Evolutionary conservation across 2,113 vertebrate genomes (phyloP), one percentile per base, ranked within the genome.

Genomic region (Hippocampus comes): DNA sequence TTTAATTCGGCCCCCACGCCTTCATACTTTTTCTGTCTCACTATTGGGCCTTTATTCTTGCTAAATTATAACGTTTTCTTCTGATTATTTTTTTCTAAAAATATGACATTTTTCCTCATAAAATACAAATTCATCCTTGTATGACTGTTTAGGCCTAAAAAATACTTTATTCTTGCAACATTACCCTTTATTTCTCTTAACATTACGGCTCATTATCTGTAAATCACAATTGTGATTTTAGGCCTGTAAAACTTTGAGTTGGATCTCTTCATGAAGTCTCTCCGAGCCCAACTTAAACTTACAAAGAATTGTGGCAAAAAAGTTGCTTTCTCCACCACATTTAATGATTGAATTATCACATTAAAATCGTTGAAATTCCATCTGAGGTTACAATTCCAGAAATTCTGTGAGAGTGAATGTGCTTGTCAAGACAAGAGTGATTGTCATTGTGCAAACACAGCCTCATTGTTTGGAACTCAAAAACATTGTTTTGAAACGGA

Each of bases 311-410:
- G 27, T 2, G 27, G 15, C 9, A 34, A 18, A 17, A 17, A 61
- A 61, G 7, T 61, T 12, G 21, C 3, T 30, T 63, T 11, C 18
- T 38, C 8, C 60, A 9, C 14, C 34, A n/a, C 51, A 63, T 38
- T 20, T 6, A 66, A 66, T 38, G 34, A 38, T 15, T 46, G 15
- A 49, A 66, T 66, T 18, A 66, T 66, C 64, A 66, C 42, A 66
- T 66, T 49, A 4, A 48, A 60, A 60, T 30, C 4, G 2, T 34
- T 30, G 27, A 30, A 34, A 61, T 61, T 61, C 27, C 27, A 20
- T 12, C 56, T 14, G 56, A 25, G 23, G 4, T 43, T 23, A 46
- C 21, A 65, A 65, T 65, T 43, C 41, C 41, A 46, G 15, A 48
- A 66, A 66, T 66, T 43, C 23, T 10, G 23, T 27, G 43, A 18